phyloP scores from a whole-genome alignment of 2,888 invertebrate species.

The Campopleginae sp. region DNA sequence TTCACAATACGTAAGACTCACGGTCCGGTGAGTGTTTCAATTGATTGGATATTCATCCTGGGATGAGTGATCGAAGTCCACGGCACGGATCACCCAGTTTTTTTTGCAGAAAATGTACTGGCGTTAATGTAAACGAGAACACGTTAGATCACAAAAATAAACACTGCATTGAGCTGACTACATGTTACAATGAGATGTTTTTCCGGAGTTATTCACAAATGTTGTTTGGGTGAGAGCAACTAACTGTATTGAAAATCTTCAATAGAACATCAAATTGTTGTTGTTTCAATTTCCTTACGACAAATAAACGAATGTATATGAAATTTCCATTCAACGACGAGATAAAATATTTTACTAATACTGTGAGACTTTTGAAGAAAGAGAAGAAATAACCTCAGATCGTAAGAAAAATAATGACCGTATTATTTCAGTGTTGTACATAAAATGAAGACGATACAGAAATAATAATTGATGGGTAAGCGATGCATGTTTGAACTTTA shows the following conservation, averaged over 20 bases:
- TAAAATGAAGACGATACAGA: constrained; percentile 15
- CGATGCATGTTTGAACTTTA: constrained; percentile 41
- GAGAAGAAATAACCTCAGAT: not conserved
- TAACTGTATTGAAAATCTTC: constrained; percentile 17
- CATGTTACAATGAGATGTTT: constrained; percentile 11
- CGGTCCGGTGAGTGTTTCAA: constrained; percentile 33
- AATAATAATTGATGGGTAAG: constrained; percentile 22
- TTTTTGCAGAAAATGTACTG: constrained; percentile 27
- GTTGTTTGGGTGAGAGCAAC: constrained; percentile 28
- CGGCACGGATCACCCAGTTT: constrained; percentile 1
- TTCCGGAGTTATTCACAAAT: constrained; percentile 5
- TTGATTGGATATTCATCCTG: constrained; percentile 14
- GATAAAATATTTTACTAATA: constrained; percentile 52
- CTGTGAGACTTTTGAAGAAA: constrained; percentile 38
- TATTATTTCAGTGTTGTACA: not conserved
- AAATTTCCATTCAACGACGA: constrained; percentile 5
- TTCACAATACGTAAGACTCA: constrained; percentile 52
- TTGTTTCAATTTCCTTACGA: constrained; percentile 9
- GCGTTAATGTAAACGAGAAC: constrained; percentile 31
- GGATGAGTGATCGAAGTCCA: constrained; percentile 4
- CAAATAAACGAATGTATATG: constrained; percentile 20
- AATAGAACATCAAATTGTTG: not conserved
- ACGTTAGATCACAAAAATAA: constrained; percentile 24
- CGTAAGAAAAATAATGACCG: not conserved
- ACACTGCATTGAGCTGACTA: constrained; percentile 42